phyloP scores from a whole-genome alignment of 1,140 invertebrate species.

The Drosophila chauvacae region DNA sequence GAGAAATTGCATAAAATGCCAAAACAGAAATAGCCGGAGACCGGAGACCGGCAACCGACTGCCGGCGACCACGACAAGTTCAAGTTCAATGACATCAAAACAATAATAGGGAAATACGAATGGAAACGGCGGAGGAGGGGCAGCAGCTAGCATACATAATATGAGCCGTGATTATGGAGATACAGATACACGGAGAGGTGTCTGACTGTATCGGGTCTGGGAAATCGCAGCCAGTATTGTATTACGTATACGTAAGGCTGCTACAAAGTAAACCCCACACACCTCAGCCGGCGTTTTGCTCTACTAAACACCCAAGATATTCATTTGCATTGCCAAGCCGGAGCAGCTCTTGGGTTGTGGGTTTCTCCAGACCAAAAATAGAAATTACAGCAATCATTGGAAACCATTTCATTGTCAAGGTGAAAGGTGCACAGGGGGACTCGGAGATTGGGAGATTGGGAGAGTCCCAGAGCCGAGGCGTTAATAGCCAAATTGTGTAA shows the following conservation, averaged over 20 bases:
- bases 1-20: slow-evolving; percentile 74
- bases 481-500: slow-evolving; percentile 82
- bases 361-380: slow-evolving; percentile 16
- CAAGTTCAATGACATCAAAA: slow-evolving; percentile 81
- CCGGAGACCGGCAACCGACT: neutral
- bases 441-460: neutral
- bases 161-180: slow-evolving; percentile 51
- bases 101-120: slow-evolving; percentile 66
- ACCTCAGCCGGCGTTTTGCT: slow-evolving; percentile 62
- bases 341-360: slow-evolving; percentile 7
- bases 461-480: slow-evolving; percentile 40
- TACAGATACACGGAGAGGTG: slow-evolving; percentile 15
- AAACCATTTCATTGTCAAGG: slow-evolving; percentile 78
- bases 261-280: slow-evolving; percentile 7
- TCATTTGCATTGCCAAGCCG: slow-evolving; percentile 68
- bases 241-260: slow-evolving; percentile 44
- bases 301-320: slow-evolving; percentile 68
- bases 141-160: slow-evolving; percentile 45
- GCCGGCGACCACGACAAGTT: slow-evolving; percentile 62
- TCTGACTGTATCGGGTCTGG: slow-evolving; percentile 54
- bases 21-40: slow-evolving; percentile 44
- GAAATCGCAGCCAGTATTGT: slow-evolving; percentile 70
- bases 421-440: slow-evolving; percentile 29
- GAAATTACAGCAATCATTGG: slow-evolving; percentile 73
- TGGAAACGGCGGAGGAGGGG: slow-evolving; percentile 23